Base-by-base conservation (phyloP, 1,140 invertebrate species). In the Brachionus paranguensis region DNA sequence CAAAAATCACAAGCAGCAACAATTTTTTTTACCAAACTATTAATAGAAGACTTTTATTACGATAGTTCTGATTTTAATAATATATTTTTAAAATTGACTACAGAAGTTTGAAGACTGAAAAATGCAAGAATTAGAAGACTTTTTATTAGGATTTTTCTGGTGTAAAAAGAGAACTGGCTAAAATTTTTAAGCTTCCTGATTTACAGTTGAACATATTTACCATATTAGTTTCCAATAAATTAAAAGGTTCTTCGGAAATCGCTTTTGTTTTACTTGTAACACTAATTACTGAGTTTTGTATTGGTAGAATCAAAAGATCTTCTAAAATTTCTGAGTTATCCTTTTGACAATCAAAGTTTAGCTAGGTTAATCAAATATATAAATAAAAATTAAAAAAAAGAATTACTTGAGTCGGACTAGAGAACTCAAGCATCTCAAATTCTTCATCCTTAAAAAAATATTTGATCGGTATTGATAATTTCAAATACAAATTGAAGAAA, bases 191-290 rank as follows among this genome's bases (percentile, higher is more conserved):
- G 60, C 6, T 29, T 29, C 60, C 17, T 11, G 60, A 65, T 65
- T 65, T 65, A 29, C 17, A 65, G 6, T 65, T 65, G 60, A 65
- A 65, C 27, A 27, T 65, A 65, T 27, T 27, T 65, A 65, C 60
- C 60, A 29, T 27, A 65, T 65, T 65, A 65, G 60, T 24, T 65
- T 65, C 7, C 60, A 65, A 27, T 65, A 29, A 29, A 65, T 65
- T 65, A 24, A 65, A 65, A 65, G 60, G 60, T 65, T 65, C 60
- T 65, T 65, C 60, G 60, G 60, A 65, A 65, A 65, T 65, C 60
- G 60, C 27, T 27, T 65, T 65, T 29, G 27, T 65, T 65, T 65
- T 65, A 29, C 27, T 65, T 65, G 60, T 65, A 65, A 65, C 60
- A 27, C 60, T 65, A 8, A 65, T 65, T 65, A 65, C 60, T 65